A percentile compares a stretch with the other conserved stretches of the same genome.
Conservation (phyloP, 2,113 vertebrate genomes). For the Chloropsis hardwickii region DNA sequence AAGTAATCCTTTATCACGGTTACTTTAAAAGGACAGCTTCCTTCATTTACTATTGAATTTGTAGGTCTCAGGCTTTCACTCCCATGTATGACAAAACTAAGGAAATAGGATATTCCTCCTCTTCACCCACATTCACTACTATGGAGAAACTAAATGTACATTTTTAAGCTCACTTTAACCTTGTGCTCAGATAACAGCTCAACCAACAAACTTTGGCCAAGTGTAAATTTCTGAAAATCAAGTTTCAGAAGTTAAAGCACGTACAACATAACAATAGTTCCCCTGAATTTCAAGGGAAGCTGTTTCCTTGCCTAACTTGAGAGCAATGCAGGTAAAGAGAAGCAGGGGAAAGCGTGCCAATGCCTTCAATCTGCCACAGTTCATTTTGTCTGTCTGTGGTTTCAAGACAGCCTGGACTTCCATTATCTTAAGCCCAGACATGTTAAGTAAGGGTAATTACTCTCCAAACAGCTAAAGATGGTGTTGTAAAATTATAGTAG, state of each 20-base stretch:
- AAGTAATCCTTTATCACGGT: background rate
- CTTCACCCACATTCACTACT: background rate
- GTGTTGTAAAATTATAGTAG: background rate
- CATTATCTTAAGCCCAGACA: background rate
- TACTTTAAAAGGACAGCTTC: background rate
- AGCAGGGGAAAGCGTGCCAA: background rate
- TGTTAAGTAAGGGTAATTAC: background rate
- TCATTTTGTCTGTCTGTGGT: background rate
- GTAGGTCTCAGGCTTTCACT: background rate
- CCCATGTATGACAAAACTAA: background rate
- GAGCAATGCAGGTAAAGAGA: background rate
- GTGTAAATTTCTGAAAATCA: background rate
- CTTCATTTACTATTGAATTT: background rate
- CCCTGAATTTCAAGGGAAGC: background rate
- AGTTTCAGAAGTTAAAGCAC: background rate
- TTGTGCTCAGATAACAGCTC: background rate
- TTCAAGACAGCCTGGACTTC: background rate
- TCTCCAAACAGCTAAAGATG: background rate
- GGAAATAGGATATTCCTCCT: background rate
- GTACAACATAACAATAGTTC: background rate
- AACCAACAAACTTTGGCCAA: background rate
- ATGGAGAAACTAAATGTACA: background rate
- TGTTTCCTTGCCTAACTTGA: background rate
- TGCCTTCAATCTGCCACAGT: background rate
- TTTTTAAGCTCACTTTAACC: background rate